Base-by-base conservation (phyloP, 2,888 invertebrate genomes). In the Lasioglossum villosulum region DNA sequence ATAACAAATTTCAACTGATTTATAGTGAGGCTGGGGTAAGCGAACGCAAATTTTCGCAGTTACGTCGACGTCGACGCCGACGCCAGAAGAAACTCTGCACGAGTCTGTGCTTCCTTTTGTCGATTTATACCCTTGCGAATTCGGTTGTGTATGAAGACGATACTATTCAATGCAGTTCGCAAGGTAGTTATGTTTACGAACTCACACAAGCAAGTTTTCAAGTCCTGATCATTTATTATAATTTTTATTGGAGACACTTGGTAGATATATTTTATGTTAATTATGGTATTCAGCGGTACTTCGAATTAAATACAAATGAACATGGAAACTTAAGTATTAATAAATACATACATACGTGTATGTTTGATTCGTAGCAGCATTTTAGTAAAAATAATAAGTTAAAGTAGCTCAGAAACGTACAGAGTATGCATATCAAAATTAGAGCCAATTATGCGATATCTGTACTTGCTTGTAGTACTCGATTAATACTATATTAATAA, bases 1-100 rank as follows among this genome's bases (percentile, higher is more conserved):
- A 94, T 95, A 95, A 95, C 95, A 95, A 95, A 95, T 95, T 95
- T 94, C 94, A 92, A 92, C 94, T 95, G 95, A 95, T 95, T 95
- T 95, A 95, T 95, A 94, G 95, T 91, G 91, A 91, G 90, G 89
- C 86, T 80, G 90, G 90, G 89, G 86, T 77, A 74, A 85, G 83
- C 85, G 89, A 86, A 86, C 90, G 90, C 91, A 86, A 90, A 90
- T 90, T 90, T 88, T 90, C 91, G 87, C 90, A 89, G 91, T 90
- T 88, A 84, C 87, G 83, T 42, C 80, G 79, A 75, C 86, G 76
- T 71, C 75, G 72, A 42, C 42, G 34, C 75, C 71, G 56, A 0
- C 68, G 45, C 48, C 52, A 73, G 34, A 52, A 48, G 34, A 68
- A 68, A 68, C n/a, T 52, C 48, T 34, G 73, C n/a, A 52, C 73